Evolutionary conservation across 2,113 vertebrate genomes (phyloP), one percentile per base, ranked within the genome.

Genomic region (Gallinago jamesoni): DNA sequence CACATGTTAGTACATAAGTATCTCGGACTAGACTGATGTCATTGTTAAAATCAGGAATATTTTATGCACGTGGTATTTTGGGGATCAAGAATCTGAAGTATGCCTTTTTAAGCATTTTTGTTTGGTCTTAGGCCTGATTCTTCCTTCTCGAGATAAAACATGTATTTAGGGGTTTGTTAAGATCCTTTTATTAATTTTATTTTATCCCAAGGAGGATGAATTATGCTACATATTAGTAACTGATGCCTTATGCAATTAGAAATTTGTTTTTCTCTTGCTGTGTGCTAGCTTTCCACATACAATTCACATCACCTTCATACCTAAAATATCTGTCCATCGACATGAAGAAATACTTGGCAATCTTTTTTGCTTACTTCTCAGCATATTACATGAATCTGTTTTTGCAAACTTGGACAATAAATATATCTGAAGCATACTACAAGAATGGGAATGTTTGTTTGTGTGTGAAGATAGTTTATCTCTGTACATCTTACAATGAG

Each of bases 231-330:
- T 87, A 7, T n/a, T 68, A 62, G 21, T 72, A 76, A 68, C 56
- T 37, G 69, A 91, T 95, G 91, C 94, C 81, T 89, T 95, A 93
- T 81, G 84, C 43, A 64, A 60, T 80, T 83, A 80, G 56, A 89
- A 92, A 16, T 60, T 8, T 19, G 27, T 30, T 72, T 67, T 84
- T 48, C 16, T 68, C 48, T 70, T 66, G 24, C 37, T 84, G 8
- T 86, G 20, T 93, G 60, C 62, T 81, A 50, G 22, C 64, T 95
- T 69, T 48, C 45, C 82, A 62, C 12, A 30, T 64, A 28, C 22
- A 69, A 31, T 45, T 66, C 24, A 52, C 2, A 0, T 81, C 45
- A 35, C 30, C 50, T 50, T 80, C 24, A 24, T 47, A 66, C 7
- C 31, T 69, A 57, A 73, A 82, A 76, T 89, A 76, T 3, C 48